phyloP scores from a whole-genome alignment of 1,140 invertebrate species.

The Eueides isabella region DNA sequence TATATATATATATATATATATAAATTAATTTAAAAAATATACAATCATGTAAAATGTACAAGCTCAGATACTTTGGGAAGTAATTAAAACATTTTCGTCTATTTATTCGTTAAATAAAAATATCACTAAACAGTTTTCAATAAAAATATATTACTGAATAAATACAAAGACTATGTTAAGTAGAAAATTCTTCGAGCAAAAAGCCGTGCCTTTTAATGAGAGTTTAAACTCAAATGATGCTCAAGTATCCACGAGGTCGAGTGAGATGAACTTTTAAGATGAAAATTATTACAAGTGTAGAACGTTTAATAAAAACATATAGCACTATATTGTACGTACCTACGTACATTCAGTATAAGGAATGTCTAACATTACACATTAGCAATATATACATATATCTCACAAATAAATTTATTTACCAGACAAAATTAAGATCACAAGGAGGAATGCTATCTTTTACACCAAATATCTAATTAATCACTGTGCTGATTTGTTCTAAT shows the following conservation, averaged over 20 bases:
- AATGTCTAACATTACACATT: too few species aligned
- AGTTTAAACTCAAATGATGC: constrained; percentile 22
- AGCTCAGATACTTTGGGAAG: too few species aligned
- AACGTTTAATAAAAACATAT: background rate
- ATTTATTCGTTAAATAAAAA: background rate
- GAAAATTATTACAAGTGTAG: background rate
- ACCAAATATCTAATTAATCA: too few species aligned
- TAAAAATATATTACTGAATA: constrained; percentile 4
- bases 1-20: too few species aligned
- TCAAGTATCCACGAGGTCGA: constrained; percentile 15
- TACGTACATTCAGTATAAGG: background rate
- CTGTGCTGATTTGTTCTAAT: too few species aligned
- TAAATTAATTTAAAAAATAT: too few species aligned
- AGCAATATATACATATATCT: too few species aligned
- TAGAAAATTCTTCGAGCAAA: constrained; percentile 20
- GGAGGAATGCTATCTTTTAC: too few species aligned
- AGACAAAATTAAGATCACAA: too few species aligned
- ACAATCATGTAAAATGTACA: too few species aligned
- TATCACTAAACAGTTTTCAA: background rate
- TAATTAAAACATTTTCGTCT: too few species aligned
- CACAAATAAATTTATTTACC: too few species aligned
- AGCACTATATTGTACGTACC: background rate
- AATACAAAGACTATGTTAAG: constrained; percentile 3
- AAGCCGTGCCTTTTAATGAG: constrained; percentile 25
- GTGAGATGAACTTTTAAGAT: constrained; percentile 6